Evolutionary conservation across 2,888 invertebrate genomes (phyloP).

Genomic region (Cataglyphis cursor): DNA sequence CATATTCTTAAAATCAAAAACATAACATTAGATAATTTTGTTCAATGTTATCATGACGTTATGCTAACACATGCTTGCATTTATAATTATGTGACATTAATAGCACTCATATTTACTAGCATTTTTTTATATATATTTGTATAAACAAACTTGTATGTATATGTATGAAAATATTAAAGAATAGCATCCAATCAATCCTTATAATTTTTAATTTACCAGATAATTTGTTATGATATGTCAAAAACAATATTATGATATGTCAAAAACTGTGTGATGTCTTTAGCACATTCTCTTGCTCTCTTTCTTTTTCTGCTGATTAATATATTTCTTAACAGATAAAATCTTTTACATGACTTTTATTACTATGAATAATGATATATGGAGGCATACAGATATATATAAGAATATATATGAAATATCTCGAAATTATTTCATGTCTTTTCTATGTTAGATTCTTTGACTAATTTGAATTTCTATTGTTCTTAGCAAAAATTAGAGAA

Average conservation of each 20-base stretch:
- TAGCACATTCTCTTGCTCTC: background rate
- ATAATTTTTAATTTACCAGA: background rate
- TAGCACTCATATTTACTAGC: background rate
- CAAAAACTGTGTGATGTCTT: background rate
- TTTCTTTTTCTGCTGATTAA: background rate
- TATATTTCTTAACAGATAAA: background rate
- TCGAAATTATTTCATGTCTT: background rate
- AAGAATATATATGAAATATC: background rate
- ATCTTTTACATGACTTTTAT: background rate
- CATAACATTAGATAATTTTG: background rate
- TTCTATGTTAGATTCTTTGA: background rate
- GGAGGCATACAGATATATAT: background rate
- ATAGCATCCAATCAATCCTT: background rate
- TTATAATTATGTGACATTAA: constrained; percentile 1
- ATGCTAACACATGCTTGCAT: background rate
- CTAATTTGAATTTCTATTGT: background rate
- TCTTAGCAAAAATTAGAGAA: too few species aligned
- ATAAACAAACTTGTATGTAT: too few species aligned
- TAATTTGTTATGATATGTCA: background rate
- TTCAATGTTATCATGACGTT: background rate
- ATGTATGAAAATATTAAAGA: background rate
- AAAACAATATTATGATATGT: background rate
- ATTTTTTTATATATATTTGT: background rate
- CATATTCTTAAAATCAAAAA: background rate
- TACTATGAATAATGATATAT: background rate